Evolutionary conservation across 2,797 vertebrate genomes (phyloP).

Genomic region (Sternotherus odoratus): DNA sequence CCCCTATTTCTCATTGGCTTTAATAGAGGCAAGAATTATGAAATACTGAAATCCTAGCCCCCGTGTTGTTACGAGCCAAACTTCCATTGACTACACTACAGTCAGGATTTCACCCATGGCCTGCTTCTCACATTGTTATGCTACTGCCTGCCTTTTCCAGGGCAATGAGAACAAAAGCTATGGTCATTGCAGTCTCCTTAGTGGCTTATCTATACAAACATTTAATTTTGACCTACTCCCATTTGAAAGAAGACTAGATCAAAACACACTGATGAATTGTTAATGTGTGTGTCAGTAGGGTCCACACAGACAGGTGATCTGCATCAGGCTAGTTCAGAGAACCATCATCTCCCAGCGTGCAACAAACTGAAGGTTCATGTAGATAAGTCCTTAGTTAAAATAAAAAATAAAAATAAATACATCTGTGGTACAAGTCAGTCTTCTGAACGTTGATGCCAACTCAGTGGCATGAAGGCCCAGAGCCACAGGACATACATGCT

Average conservation of each 20-base stretch:
- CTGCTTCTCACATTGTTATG: neutral
- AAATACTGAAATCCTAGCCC: neutral
- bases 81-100: neutral
- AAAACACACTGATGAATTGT: neutral
- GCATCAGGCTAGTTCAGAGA: neutral
- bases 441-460: no score
- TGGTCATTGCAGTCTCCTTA: neutral
- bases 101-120: neutral
- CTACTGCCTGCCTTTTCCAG: neutral
- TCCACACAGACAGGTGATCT: neutral
- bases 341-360: neutral
- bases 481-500: no score
- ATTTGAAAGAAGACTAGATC: neutral
- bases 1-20: neutral
- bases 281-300: neutral
- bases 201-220: neutral
- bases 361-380: neutral
- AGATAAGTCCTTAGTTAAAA: no score
- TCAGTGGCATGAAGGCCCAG: no score
- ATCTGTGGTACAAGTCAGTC: no score
- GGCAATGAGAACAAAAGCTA: neutral
- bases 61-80: neutral
- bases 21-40: neutral
- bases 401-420: no score
- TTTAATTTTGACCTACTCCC: neutral